A percentile compares a stretch with the other conserved stretches of the same genome.
Evolutionary conservation across 2,113 vertebrate genomes (phyloP).

Genomic region (Vidua macroura): DNA sequence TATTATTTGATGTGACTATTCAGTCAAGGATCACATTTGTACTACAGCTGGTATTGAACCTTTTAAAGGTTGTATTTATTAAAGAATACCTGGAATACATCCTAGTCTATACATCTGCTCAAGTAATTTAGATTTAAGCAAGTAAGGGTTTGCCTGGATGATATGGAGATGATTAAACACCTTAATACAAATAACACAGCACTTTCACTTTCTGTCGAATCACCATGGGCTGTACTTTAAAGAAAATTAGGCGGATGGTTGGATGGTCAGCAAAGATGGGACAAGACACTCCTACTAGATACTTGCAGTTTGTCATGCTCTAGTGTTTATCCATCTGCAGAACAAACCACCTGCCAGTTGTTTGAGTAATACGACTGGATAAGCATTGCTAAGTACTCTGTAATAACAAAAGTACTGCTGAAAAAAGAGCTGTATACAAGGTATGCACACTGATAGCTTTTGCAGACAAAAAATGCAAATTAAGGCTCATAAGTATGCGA

Average conservation of each 20-base stretch:
- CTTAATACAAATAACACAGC: neutral
- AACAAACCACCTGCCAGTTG: constrained; percentile 2
- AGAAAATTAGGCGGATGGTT: constrained; percentile 9
- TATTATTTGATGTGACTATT: neutral
- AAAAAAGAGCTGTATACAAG: neutral
- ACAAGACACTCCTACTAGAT: neutral
- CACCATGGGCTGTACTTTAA: neutral
- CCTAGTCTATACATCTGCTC: neutral
- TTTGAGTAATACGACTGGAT: neutral
- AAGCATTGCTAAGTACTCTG: neutral
- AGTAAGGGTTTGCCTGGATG: neutral
- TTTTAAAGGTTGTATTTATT: neutral
- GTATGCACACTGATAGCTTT: neutral
- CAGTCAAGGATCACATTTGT: neutral
- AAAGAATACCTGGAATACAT: constrained; percentile 14
- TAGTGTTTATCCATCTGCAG: neutral
- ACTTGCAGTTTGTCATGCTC: neutral
- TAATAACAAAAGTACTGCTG: neutral
- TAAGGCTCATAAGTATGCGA: constrained; percentile 10
- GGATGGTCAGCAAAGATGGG: neutral
- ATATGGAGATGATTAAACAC: neutral
- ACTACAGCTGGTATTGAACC: neutral
- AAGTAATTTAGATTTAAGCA: neutral
- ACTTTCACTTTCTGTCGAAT: neutral
- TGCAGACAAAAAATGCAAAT: constrained; percentile 9